Evolutionary conservation across 1,140 invertebrate genomes (phyloP), one percentile per base, ranked within the genome.

Genomic region (Bombus consobrinus): DNA sequence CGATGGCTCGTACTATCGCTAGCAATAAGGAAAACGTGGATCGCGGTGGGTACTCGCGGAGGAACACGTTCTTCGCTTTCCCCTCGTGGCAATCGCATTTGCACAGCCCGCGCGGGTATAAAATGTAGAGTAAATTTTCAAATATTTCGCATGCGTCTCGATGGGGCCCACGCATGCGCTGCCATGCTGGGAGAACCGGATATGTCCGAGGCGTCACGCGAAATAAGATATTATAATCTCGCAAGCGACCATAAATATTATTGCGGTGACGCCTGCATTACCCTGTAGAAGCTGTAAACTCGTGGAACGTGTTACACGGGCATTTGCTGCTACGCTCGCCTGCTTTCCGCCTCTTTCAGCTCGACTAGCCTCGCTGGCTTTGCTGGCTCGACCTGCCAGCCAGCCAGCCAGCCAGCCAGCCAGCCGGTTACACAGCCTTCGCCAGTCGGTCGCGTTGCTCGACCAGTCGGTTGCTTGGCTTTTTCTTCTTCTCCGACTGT

Each of bases 221-320:
- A 90, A 93, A 93, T 93, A 93, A 93, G 92, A 93, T 93, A 93
- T 93, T 93, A 93, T 93, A 93, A 93, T 93, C 93, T 92, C 88
- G 90, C 82, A 85, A 84, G 39, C 68, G 81, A 82, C 59, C 89
- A 89, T 93, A 93, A 93, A 93, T 93, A 93, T 93, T 90, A 88
- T 87, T 88, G 88, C 92, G 88, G 92, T 88, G 92, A 93, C 92
- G 92, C 88, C 85, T 87, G 91, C 91, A 91, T 91, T 92, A 91
- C 88, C 86, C 87, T 28, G 53, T 85, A 73, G 87, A 81, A 91
- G 91, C 88, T 90, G 92, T 93, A 93, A 93, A 93, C 62, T 91
- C 90, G 90, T 89, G 78, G 90, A 90, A 93, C 90, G 91, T 92
- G 92, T 92, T 93, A 89, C 92, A 92, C 72, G 74, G 85, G 75